Percentiles rank a stretch among this genome's conserved stretches.
Evolutionary conservation across 1,140 invertebrate genomes (phyloP).

Genomic region (Triops cancriformis): DNA sequence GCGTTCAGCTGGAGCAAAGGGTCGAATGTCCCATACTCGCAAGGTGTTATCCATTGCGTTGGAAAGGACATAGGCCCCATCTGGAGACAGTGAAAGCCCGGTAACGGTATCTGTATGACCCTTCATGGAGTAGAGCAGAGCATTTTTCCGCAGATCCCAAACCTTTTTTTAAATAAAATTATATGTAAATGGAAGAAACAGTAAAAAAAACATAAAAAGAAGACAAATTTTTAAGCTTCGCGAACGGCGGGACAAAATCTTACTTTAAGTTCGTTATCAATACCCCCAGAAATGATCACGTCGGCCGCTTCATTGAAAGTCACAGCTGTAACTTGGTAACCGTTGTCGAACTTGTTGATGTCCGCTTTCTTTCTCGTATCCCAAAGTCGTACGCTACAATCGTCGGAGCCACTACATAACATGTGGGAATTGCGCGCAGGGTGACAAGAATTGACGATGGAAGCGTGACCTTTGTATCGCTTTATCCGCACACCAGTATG

Average conservation of each 20-base stretch:
- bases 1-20: conserved; percentile 71
- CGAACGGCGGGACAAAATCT: conserved; percentile 18
- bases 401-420: conserved; percentile 89
- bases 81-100: conserved; percentile 80
- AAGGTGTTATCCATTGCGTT: conserved; percentile 95
- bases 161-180: conserved; percentile 50
- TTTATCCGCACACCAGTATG: conserved; percentile 75
- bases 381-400: conserved; percentile 89
- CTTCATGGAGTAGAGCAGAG: conserved; percentile 71
- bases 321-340: conserved; percentile 79
- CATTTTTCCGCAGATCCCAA: conserved; percentile 92
- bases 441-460: conserved; percentile 78
- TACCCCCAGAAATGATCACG: conserved; percentile 78
- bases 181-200: no score
- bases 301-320: conserved; percentile 94
- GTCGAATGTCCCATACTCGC: conserved; percentile 60
- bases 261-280: conserved; percentile 95
- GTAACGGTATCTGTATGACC: conserved; percentile 93
- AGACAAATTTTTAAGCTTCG: neutral
- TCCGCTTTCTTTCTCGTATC: conserved; percentile 64
- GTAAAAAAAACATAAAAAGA: conserved; percentile 17
- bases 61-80: conserved; percentile 86
- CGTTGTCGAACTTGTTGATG: conserved; percentile 67
- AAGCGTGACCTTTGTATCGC: conserved; percentile 81
- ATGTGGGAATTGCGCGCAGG: conserved; percentile 75